Conservation (phyloP, 2,888 invertebrate genomes). For the Xestia c-nigrum region DNA sequence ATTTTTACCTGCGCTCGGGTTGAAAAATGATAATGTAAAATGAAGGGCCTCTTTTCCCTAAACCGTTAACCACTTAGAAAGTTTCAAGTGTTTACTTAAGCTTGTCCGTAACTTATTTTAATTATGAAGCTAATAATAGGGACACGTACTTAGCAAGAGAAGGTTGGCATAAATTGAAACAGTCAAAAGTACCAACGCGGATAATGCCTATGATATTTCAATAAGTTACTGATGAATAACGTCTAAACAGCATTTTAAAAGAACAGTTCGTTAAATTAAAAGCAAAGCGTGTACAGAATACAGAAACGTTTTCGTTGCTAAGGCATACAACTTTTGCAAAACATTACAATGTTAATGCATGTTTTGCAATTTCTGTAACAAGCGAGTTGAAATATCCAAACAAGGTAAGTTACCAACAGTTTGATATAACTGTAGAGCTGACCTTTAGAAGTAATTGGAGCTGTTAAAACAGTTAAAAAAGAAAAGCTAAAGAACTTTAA, state of each 20-base stretch:
- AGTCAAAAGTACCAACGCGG: neutral
- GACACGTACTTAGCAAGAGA: conserved; percentile 5
- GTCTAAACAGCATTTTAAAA: neutral
- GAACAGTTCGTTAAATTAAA: too few species aligned
- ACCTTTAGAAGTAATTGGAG: conserved; percentile 31
- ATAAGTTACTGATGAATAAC: neutral
- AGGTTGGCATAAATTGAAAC: conserved; percentile 2
- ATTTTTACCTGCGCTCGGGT: conserved; percentile 11
- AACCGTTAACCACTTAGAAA: conserved; percentile 15
- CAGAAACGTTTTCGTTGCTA: neutral
- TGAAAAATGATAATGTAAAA: conserved; percentile 35
- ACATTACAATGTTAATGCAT: conserved; percentile 18
- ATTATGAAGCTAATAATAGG: conserved; percentile 28
- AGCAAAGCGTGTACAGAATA: too few species aligned
- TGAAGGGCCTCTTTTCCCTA: conserved; percentile 23
- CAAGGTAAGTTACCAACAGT: conserved; percentile 20
- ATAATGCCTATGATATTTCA: neutral
- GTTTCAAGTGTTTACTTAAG: conserved; percentile 17
- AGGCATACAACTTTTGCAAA: neutral
- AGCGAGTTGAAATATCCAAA: conserved; percentile 16
- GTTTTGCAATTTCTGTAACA: conserved; percentile 33
- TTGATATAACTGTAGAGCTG: conserved; percentile 14
- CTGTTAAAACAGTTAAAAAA: conserved; percentile 20
- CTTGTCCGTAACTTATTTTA: conserved; percentile 28
- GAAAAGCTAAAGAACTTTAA: neutral